phyloP scores from a whole-genome alignment of 2,113 vertebrate genomes.

The Pogonocichla stellata region DNA sequence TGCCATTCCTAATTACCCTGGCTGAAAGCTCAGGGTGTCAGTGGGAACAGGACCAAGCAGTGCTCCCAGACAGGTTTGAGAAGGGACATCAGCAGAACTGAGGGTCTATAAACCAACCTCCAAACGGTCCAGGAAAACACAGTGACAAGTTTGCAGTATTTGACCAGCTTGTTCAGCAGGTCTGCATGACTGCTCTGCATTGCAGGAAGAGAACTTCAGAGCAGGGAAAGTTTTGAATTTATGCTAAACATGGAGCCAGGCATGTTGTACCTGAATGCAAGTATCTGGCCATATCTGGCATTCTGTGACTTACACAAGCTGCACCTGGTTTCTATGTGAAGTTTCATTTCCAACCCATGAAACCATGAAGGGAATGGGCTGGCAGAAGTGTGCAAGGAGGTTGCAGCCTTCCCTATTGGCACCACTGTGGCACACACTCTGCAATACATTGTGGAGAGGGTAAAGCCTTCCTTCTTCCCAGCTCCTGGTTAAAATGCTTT shows the following conservation, averaged over 20 bases:
- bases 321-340: not conserved
- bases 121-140: not conserved
- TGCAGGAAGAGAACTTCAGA: not conserved
- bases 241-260: not conserved
- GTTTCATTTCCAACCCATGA: not conserved
- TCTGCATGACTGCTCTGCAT: not conserved
- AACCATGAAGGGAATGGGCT: not conserved
- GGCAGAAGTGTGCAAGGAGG: not conserved
- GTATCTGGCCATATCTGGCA: not conserved
- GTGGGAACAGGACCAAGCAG: not conserved
- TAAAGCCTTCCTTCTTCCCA: not conserved
- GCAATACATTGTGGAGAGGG: accelerated
- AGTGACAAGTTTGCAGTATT: not conserved
- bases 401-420: not conserved
- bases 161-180: not conserved
- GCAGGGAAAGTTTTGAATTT: not conserved
- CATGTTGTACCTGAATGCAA: not conserved
- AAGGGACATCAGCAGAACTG: not conserved
- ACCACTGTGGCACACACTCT: not conserved
- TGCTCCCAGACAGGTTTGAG: accelerated
- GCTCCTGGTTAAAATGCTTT: not conserved
- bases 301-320: not conserved
- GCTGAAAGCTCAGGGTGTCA: not conserved
- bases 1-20: not conserved
- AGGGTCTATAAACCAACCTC: not conserved